These are phyloP conservation scores for Ochlodes sylvanus DNA, from an alignment of 2,888 invertebrate species.

Conservation along the genomic window DNA sequence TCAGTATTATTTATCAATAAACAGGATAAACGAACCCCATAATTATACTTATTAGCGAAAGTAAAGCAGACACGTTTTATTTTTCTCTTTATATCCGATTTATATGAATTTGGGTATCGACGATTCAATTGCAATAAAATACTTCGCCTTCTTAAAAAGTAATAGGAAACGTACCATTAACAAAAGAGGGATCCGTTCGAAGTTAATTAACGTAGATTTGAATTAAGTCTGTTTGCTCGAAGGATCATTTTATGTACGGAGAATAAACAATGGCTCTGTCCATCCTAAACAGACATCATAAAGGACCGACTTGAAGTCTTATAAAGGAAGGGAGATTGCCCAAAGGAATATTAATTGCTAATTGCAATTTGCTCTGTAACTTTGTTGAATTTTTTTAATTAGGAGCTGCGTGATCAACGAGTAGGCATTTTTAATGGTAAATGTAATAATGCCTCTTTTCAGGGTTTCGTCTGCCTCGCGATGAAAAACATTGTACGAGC, in stretches of 20 bases:
- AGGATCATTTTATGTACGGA: slow-evolving; percentile 13
- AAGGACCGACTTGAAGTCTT: slow-evolving; percentile 5
- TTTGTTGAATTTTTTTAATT: background rate
- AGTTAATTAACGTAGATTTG: slow-evolving; percentile 14
- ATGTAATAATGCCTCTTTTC: background rate
- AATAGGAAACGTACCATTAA: background rate
- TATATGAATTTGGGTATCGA: no score
- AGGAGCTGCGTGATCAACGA: background rate
- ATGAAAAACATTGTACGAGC: no score
- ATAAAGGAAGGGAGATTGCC: background rate
- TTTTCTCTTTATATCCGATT: no score
- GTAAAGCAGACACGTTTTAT: no score
- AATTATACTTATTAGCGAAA: no score
- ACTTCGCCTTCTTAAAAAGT: background rate
- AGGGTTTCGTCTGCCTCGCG: no score
- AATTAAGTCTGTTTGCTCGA: slow-evolving; percentile 13
- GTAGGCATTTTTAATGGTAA: background rate
- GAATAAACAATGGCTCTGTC: slow-evolving; percentile 10
- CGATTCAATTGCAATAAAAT: slow-evolving; percentile 36
- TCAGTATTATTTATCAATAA: no score
- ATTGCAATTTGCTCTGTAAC: slow-evolving; percentile 2
- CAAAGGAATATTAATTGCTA: slow-evolving; percentile 5
- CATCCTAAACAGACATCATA: slow-evolving; percentile 8
- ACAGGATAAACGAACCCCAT: no score
- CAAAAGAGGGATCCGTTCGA: slow-evolving; percentile 8